Conservation (phyloP, 2,113 vertebrate genomes). For the Ginglymostoma cirratum region DNA sequence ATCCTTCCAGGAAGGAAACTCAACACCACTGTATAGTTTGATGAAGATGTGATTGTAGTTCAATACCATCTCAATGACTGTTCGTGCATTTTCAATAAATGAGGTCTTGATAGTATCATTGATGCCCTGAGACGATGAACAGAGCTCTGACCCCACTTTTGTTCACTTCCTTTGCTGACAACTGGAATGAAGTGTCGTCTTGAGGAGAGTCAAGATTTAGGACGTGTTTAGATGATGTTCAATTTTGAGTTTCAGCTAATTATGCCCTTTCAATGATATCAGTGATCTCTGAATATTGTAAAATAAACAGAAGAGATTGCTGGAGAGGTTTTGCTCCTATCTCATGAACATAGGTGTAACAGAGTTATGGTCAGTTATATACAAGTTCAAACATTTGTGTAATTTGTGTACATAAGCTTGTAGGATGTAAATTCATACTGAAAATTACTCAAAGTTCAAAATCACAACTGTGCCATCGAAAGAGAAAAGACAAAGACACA, state of each 20-base stretch:
- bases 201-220: neutral
- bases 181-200: neutral
- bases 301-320: neutral
- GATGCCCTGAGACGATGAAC: neutral
- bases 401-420: neutral
- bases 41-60: neutral
- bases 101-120: neutral
- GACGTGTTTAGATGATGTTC: neutral
- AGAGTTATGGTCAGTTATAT: neutral
- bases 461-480: neutral
- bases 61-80: neutral
- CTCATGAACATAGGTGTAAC: neutral
- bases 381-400: neutral
- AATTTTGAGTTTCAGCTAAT: neutral
- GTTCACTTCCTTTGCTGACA: neutral
- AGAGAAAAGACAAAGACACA: neutral
- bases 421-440: neutral
- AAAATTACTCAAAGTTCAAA: neutral
- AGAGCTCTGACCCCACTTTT: neutral
- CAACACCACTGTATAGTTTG: neutral
- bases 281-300: neutral
- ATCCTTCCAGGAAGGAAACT: neutral
- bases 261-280: neutral
- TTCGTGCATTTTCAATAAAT: neutral
- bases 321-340: neutral